Percentiles rank a stretch among this genome's conserved stretches.
These are phyloP conservation scores for Geopemphigus sp. DNA, from an alignment of 1,140 invertebrate genomes.

Conservation along the genomic window DNA sequence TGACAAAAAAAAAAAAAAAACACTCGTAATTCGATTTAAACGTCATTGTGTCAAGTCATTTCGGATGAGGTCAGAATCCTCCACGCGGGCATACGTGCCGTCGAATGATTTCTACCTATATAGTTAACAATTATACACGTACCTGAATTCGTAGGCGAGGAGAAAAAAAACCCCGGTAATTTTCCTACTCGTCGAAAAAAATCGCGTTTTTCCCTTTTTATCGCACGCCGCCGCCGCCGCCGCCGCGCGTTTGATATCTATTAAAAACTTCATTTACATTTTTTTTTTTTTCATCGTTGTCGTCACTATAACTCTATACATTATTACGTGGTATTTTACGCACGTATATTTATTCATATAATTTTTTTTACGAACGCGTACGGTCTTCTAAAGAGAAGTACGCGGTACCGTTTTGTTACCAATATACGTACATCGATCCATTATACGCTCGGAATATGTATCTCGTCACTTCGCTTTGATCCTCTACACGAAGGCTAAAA, in stretches of 20 bases:
- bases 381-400: not conserved
- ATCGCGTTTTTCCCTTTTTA: not conserved
- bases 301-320: not conserved
- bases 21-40: slow-evolving; percentile 30
- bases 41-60: slow-evolving; percentile 40
- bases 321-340: not conserved
- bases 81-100: not conserved
- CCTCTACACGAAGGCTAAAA: not conserved
- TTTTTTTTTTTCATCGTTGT: too few species aligned
- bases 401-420: not conserved
- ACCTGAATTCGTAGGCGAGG: not conserved
- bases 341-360: too few species aligned
- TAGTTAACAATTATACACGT: not conserved
- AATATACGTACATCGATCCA: not conserved
- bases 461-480: not conserved
- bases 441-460: not conserved
- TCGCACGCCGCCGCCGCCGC: not conserved
- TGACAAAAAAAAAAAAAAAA: not conserved
- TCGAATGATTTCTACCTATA: not conserved
- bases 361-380: too few species aligned
- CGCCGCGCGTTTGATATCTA: not conserved
- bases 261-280: not conserved
- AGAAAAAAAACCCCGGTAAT: slow-evolving; percentile 3
- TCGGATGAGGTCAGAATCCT: slow-evolving; percentile 36
- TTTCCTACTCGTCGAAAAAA: not conserved